Evolutionary conservation across 2,113 vertebrate genomes (phyloP), one percentile per base, ranked within the genome.

Genomic region (Eidolon helvum): DNA sequence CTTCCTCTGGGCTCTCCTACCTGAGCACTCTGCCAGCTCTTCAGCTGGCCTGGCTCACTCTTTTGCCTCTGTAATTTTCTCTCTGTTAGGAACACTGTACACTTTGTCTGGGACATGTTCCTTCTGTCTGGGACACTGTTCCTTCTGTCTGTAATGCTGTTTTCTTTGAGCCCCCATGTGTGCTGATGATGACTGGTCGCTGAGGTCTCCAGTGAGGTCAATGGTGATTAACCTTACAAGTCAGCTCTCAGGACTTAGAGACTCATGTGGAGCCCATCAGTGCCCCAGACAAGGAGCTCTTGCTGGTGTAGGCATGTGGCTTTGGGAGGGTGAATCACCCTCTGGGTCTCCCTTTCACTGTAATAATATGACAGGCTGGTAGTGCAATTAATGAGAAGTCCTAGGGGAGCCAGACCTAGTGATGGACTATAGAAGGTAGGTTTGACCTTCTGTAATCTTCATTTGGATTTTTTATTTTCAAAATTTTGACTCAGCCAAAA

Each of bases 381-480:
- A 11, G 24, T 33, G 24, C 19, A 21, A 26, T n/a, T 68, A 26
- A 45, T 10, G 16, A n/a, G 91, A 33, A 10, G 6, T 8, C 16
- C 30, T 50, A 77, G 18, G 30, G 43, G 65, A 35, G 9, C 19
- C 43, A 22, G 35, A 7, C 30, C 48, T 18, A 43, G 18, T 15
- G 40, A 61, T 0, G 9, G 5, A 21, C 3, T 4, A 24, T 26
- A 68, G 24, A 19, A 15, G 40, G 15, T 14, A 2, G 53, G 3
- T 68, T 35, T 8, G 10, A 45, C 65, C 48, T 92, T 69, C 35
- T 8, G 1, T 21, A 9, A 55, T 59, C n/a, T 83, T 40, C 35
- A n/a, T 69, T 87, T 65, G 4, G 22, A n/a, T 55, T 66, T 91
- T 38, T 35, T 53, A 15, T 43, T 96, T 92, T 82, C 12, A 48